Conservation (phyloP, 2,797 vertebrate genomes). For the Bradypodion ventrale region DNA sequence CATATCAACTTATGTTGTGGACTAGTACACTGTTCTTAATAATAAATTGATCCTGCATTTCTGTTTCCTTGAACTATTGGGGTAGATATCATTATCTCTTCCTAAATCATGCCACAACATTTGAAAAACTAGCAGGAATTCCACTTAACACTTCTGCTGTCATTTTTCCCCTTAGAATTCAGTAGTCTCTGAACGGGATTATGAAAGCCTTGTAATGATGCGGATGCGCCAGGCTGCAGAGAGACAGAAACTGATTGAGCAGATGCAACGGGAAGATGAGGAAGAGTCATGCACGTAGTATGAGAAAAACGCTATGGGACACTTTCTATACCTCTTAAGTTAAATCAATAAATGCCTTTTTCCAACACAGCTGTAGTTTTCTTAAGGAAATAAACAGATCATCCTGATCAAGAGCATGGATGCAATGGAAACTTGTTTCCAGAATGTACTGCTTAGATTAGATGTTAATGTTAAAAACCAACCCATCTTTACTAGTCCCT, state of each 20-base stretch:
- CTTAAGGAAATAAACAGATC: constrained; percentile 1
- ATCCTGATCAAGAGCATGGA: background rate
- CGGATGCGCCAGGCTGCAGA: constrained; percentile 94
- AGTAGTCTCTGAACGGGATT: constrained; percentile 87
- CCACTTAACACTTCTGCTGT: fast-evolving
- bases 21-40: background rate
- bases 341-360: constrained; percentile 72
- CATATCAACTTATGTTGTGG: background rate
- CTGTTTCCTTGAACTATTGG: background rate
- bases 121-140: fast-evolving
- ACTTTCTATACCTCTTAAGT: constrained; percentile 59
- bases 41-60: background rate
- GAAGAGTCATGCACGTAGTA: constrained; percentile 71
- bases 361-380: constrained; percentile 27
- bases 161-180: constrained; percentile 73
- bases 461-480: too few relatives aligned
- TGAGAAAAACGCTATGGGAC: constrained; percentile 18
- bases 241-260: constrained; percentile 89
- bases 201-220: constrained; percentile 97
- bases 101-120: background rate
- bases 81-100: background rate
- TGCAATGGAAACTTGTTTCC: background rate
- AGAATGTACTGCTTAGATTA: background rate
- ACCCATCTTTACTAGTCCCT: too few relatives aligned
- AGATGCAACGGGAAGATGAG: constrained; percentile 87